Conservation (phyloP, 2,888 invertebrate species). For the Pseudanteris insignis region DNA sequence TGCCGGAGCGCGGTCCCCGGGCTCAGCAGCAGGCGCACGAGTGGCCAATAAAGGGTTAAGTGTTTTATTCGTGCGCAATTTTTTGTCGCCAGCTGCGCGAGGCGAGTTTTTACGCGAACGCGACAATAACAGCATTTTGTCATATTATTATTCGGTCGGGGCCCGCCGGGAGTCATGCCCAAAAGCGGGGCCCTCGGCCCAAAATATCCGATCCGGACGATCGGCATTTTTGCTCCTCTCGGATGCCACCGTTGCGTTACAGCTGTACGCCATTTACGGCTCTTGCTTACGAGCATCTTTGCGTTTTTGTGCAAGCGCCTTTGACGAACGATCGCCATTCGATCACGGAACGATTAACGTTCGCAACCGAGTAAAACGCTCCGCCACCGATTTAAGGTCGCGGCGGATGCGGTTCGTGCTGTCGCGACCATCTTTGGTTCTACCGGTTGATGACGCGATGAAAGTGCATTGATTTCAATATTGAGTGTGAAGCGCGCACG, state of each 20-base stretch:
- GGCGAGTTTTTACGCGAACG: constrained; percentile 9
- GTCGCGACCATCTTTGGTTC: constrained; percentile 45
- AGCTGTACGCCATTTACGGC: constrained; percentile 53
- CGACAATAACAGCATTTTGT: constrained; percentile 32
- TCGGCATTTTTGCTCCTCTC: constrained; percentile 44
- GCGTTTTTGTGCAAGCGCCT: constrained; percentile 46
- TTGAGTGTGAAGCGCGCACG: constrained; percentile 39
- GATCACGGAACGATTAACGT: constrained; percentile 48
- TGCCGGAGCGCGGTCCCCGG: neutral
- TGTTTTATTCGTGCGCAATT: constrained; percentile 30
- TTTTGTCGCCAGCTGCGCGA: constrained; percentile 16
- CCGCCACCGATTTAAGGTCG: constrained; percentile 40
- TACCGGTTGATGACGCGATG: constrained; percentile 43
- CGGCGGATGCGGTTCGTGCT: constrained; percentile 12
- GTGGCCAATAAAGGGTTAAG: constrained; percentile 40
- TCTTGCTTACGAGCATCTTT: constrained; percentile 45
- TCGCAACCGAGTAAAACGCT: constrained; percentile 44
- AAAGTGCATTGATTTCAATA: constrained; percentile 47
- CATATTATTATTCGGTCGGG: constrained; percentile 12
- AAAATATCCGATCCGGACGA: constrained; percentile 45
- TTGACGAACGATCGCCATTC: constrained; percentile 48
- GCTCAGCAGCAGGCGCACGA: constrained; percentile 1
- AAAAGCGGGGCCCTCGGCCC: constrained; percentile 42
- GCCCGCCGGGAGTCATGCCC: constrained; percentile 35
- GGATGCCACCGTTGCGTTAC: constrained; percentile 47